Base-by-base conservation (phyloP, 1,140 invertebrate genomes). In the Sarcophaga bullata region DNA sequence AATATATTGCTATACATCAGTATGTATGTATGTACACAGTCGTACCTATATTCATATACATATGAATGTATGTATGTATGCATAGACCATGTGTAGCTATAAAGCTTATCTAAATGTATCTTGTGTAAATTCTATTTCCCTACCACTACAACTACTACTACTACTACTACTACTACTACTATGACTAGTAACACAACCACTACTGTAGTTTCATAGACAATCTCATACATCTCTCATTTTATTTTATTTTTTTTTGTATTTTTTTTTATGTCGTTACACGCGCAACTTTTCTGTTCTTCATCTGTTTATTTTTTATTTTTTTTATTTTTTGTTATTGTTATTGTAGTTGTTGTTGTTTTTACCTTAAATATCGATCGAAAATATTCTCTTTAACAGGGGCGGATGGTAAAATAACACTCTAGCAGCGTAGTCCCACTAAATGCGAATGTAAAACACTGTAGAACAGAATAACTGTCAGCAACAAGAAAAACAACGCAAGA, bases 381-480 rank as follows among this genome's bases (percentile, higher is more conserved):
- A n/a, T 68, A 15, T 58, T 68, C 62, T 68, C 62, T 68, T 17
- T 68, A 78, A 78, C 50, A 78, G 48, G 75, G 75, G 75, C 75
- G 75, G 75, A 78, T 78, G 75, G 75, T 78, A 78, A 52, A 19
- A 19, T 50, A 68, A 68, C 62, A 68, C 62, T 68, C 62, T 17
- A 78, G 4, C 75, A 78, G 50, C 48, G 6, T 75, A n/a, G 13
- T 50, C 49, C 25, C 75, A 78, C 50, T n/a, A 78, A 9, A 25
- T 19, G 13, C 37, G 37, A 8, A 1, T 19, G 17, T 19, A 17
- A 25, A 72, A 72, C 62, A 72, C 25, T 37, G 25, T 37, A 4
- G 25, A 72, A 25, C n/a, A 19, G 10, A 72, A 17, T 25, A 4
- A 25, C n/a, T 9, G 7, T 1, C 58, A 62, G 15, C 7, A 62